A percentile compares a stretch with the other conserved stretches of the same genome.
Evolutionary conservation across 2,888 invertebrate genomes (phyloP).

Genomic region (Cephalotes varians): DNA sequence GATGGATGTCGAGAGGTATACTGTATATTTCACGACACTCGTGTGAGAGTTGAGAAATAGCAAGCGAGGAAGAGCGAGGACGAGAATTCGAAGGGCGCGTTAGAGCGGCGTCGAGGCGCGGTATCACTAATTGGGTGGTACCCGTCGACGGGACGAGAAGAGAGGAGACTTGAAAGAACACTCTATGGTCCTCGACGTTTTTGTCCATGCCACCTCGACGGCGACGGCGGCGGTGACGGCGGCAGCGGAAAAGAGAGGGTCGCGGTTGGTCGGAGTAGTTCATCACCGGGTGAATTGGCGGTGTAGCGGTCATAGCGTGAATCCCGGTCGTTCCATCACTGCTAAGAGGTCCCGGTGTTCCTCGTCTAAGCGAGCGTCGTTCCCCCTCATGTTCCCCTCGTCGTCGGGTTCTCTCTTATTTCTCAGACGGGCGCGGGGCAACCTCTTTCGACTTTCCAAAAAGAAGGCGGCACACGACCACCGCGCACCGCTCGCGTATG

Average conservation of each 20-base stretch:
- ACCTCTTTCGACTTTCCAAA: slow-evolving; percentile 72
- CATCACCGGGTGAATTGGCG: slow-evolving; percentile 79
- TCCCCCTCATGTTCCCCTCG: slow-evolving; percentile 10
- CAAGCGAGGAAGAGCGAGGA: neutral
- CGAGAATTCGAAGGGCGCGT: slow-evolving; percentile 42
- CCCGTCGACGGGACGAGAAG: slow-evolving; percentile 47
- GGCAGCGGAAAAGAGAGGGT: slow-evolving; percentile 15
- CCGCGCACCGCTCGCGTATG: slow-evolving; percentile 59
- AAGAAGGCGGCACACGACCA: slow-evolving; percentile 53
- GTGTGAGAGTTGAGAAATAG: slow-evolving; percentile 16
- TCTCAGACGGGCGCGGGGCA: slow-evolving; percentile 54
- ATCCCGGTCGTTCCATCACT: slow-evolving; percentile 82
- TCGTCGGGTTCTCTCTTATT: slow-evolving; percentile 61
- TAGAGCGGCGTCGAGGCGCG: slow-evolving; percentile 56
- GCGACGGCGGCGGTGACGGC: neutral
- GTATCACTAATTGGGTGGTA: slow-evolving; percentile 74
- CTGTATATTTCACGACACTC: slow-evolving; percentile 37
- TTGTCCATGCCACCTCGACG: slow-evolving; percentile 41
- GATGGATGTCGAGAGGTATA: slow-evolving; percentile 19
- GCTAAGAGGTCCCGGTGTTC: slow-evolving; percentile 70
- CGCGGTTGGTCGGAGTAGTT: slow-evolving; percentile 70
- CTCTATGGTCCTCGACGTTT: slow-evolving; percentile 55
- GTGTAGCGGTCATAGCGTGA: slow-evolving; percentile 82
- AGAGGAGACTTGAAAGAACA: slow-evolving; percentile 41
- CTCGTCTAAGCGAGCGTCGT: slow-evolving; percentile 58